Evolutionary conservation across 2,888 invertebrate genomes (phyloP), one percentile per base, ranked within the genome.

Genomic region (Oxycera nigricornis): DNA sequence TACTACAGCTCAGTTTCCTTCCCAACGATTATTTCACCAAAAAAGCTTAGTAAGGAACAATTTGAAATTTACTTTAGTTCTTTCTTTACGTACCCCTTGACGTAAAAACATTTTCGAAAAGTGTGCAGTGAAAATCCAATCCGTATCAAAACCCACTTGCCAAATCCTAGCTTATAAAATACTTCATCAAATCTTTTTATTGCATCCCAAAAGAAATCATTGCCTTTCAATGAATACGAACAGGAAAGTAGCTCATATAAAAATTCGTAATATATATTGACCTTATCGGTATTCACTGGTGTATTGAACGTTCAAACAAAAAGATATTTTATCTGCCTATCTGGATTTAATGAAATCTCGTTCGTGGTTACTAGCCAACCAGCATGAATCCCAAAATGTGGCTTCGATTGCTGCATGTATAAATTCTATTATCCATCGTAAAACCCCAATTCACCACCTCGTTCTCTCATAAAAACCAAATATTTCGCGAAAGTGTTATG

Each of bases 351-450:
- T 70, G 55, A 20, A 70, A 30, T 3, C 52, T 55, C 55, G 52
- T 30, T 31, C 9, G 68, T 30, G 26, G 52, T 70, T 70, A 20
- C 30, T 39, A 39, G 65, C 31, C 41, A 20, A 52, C 31, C 52
- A 22, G 30, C 30, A 31, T 55, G 55, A 70, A 68, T 65, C 65
- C 65, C 65, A 24, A 65, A 65, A 65, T 14, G 41, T 14, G 24
- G 22, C 41, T 35, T 61, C 30, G 20, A 39, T 39, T 50, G 30
- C 30, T 17, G 2, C n/a, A n/a, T 11, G 17, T 17, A 39, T 62
- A 11, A 17, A 17, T 2, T 28, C n/a, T 28, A 11, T 7, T 59
- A 7, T 26, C n/a, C 24, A 55, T 55, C 52, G 7, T 61, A 61
- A 57, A 61, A 17, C n/a, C 31, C 61, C 26, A 61, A 61, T n/a